A percentile compares a stretch with the other conserved stretches of the same genome.
Evolutionary conservation across 2,888 invertebrate genomes (phyloP).

Genomic region (Amorpha juglandis): DNA sequence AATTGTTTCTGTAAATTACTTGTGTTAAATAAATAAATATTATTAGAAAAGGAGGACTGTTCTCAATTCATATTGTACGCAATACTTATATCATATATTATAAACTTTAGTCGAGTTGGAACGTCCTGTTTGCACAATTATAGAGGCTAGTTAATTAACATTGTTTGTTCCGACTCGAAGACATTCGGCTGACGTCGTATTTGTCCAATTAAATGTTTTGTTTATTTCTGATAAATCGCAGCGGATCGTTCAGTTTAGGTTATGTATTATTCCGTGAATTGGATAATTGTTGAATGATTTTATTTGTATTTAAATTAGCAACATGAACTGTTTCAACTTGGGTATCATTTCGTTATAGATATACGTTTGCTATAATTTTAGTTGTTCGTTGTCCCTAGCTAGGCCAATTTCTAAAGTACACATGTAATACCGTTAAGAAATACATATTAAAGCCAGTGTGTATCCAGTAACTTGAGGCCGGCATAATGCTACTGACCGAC

Average conservation of each 20-base stretch:
- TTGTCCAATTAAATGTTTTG: conserved; percentile 60
- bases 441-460: too few relatives aligned
- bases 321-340: too few relatives aligned
- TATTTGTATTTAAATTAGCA: too few relatives aligned
- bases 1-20: too few relatives aligned
- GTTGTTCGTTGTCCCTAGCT: too few relatives aligned
- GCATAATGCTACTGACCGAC: too few relatives aligned
- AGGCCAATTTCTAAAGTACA: too few relatives aligned
- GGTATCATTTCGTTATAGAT: too few relatives aligned
- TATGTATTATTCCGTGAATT: conserved; percentile 21
- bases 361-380: too few relatives aligned
- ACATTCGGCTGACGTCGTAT: conserved; percentile 50
- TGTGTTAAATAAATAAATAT: too few relatives aligned
- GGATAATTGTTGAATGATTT: neutral
- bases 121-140: conserved; percentile 37
- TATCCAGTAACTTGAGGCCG: too few relatives aligned
- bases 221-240: conserved; percentile 58
- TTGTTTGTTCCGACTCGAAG: conserved; percentile 38
- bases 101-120: conserved; percentile 44
- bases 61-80: neutral
- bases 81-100: conserved; percentile 39
- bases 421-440: too few relatives aligned
- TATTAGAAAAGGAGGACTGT: neutral
- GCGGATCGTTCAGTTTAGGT: conserved; percentile 30
- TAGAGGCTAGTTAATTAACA: conserved; percentile 37